Conservation (phyloP, 2,888 invertebrate species). For the Drosophila koepferae region DNA sequence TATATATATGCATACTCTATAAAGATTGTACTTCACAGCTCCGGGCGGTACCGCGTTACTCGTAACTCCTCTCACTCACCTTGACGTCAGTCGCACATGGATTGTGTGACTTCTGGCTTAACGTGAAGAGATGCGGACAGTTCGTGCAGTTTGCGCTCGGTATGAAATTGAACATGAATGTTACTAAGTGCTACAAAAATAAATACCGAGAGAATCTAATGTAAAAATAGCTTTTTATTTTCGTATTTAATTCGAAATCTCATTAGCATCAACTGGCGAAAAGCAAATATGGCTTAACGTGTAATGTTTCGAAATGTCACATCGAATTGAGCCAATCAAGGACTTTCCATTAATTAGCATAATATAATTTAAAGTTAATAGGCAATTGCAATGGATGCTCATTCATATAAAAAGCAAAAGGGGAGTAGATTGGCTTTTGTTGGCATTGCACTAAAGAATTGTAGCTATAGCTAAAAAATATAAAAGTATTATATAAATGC, state of each 20-base stretch:
- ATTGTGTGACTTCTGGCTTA: not conserved
- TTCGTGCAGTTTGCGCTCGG: constrained; percentile 20
- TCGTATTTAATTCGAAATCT: not conserved
- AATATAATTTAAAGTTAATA: not conserved
- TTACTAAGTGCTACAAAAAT: not conserved
- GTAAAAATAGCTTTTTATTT: not conserved
- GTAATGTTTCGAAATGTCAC: not conserved
- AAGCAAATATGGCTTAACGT: not conserved
- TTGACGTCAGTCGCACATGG: not conserved
- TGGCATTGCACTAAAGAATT: too few relatives aligned
- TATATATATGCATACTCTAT: too few relatives aligned
- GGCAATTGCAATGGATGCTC: not conserved
- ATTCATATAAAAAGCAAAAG: too few relatives aligned
- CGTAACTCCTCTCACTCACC: not conserved
- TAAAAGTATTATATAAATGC: too few relatives aligned
- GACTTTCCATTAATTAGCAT: not conserved
- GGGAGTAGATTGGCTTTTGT: not conserved
- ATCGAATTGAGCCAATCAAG: constrained; percentile 1
- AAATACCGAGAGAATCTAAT: not conserved
- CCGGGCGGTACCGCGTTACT: constrained; percentile 13
- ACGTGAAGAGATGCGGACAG: not conserved
- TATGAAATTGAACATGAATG: not conserved
- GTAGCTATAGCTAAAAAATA: too few relatives aligned
- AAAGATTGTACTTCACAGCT: not conserved
- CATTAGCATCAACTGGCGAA: not conserved